A percentile compares a stretch with the other conserved stretches of the same genome.
Evolutionary conservation across 2,888 invertebrate species (phyloP).

Genomic region (Leptinotarsa peninsularis): DNA sequence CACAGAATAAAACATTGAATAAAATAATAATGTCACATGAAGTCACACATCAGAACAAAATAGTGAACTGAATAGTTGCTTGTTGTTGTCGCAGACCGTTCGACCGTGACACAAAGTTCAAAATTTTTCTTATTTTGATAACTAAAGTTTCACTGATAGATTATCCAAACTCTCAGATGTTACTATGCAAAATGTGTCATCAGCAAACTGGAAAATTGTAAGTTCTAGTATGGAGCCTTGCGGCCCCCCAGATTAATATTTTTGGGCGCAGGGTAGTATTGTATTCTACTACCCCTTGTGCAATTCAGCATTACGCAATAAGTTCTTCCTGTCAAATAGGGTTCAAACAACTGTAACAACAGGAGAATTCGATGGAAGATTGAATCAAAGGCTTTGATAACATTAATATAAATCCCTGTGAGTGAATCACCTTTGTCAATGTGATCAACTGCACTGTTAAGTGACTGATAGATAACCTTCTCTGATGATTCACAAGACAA

Average conservation of each 20-base stretch:
- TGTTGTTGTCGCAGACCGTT: too few relatives aligned
- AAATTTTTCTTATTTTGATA: too few relatives aligned
- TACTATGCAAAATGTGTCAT: background rate
- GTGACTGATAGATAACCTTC: background rate
- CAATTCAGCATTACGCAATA: background rate
- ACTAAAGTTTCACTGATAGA: background rate
- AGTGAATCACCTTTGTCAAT: background rate
- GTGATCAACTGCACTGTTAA: background rate
- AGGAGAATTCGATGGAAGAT: background rate
- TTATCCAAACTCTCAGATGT: background rate
- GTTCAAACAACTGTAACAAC: background rate
- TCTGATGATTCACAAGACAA: background rate
- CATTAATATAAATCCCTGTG: background rate
- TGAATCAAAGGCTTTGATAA: background rate
- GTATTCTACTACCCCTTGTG: background rate
- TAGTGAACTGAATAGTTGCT: too few relatives aligned
- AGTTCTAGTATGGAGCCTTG: background rate
- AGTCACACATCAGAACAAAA: too few relatives aligned
- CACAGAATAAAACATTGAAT: too few relatives aligned
- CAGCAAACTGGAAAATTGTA: background rate
- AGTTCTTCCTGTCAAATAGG: constrained; percentile 15
- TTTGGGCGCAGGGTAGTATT: background rate
- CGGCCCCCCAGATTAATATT: background rate
- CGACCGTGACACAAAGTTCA: too few relatives aligned
- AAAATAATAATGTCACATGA: too few relatives aligned